These are phyloP conservation scores for Gasteruption jaculator DNA, from an alignment of 2,888 invertebrate species.

Conservation along the genomic window DNA sequence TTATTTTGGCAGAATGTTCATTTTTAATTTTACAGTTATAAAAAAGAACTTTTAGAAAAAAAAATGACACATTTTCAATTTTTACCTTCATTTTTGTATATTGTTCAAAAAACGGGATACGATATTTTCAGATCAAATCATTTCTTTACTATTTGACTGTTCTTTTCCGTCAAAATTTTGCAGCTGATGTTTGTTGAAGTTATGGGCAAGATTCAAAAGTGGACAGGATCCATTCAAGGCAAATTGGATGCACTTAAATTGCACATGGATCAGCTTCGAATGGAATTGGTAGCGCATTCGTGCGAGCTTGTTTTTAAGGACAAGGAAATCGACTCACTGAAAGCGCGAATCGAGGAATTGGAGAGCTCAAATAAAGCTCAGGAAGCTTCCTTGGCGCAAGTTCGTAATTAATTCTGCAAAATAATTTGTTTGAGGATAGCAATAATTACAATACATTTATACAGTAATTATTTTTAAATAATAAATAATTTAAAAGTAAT, in stretches of 20 bases:
- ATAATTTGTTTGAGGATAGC: conserved; percentile 3
- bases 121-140: neutral
- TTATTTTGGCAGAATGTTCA: too few species aligned
- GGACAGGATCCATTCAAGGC: conserved; percentile 32
- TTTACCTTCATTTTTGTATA: conserved; percentile 5
- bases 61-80: too few species aligned
- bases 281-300: conserved; percentile 26
- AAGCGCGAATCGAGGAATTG: conserved; percentile 15
- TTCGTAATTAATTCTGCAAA: conserved; percentile 16
- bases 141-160: conserved; percentile 7
- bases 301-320: conserved; percentile 25
- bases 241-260: conserved; percentile 31
- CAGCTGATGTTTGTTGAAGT: conserved; percentile 41
- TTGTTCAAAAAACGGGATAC: neutral
- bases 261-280: conserved; percentile 31
- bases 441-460: too few species aligned
- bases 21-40: neutral
- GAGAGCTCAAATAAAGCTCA: conserved; percentile 10
- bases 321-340: conserved; percentile 20
- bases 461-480: too few species aligned
- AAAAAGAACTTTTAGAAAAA: too few species aligned
- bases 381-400: conserved; percentile 19
- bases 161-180: too few species aligned
- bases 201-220: conserved; percentile 37
- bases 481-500: too few species aligned